Percentiles rank a stretch among this genome's conserved stretches.
These are phyloP conservation scores for Hydrotaea diabolus DNA, from an alignment of 2,888 invertebrate species.

Conservation along the genomic window DNA sequence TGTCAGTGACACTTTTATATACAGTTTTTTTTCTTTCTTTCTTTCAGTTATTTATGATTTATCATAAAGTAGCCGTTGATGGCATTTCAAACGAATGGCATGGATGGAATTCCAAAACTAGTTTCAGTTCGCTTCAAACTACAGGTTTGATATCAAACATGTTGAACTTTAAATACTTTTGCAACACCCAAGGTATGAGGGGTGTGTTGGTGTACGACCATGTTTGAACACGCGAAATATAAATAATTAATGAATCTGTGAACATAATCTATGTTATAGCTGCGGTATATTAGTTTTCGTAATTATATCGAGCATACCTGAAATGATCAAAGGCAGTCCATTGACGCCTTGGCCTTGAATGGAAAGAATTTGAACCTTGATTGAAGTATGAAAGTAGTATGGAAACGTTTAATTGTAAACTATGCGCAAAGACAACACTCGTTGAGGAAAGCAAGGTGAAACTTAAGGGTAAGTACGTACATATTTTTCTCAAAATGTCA, in stretches of 20 bases:
- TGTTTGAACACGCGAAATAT: neutral
- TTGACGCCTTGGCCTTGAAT: too few species aligned
- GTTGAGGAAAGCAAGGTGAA: too few species aligned
- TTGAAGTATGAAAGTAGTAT: too few species aligned
- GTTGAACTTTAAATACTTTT: neutral
- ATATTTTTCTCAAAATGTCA: too few species aligned
- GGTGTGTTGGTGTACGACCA: neutral
- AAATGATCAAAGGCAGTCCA: too few species aligned
- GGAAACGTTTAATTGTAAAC: too few species aligned
- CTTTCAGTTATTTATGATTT: neutral
- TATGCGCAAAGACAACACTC: too few species aligned
- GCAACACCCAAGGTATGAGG: neutral
- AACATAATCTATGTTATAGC: too few species aligned
- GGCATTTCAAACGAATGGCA: constrained; percentile 5
- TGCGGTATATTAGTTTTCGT: too few species aligned
- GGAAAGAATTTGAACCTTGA: too few species aligned
- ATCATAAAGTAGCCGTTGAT: neutral
- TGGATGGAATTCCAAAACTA: constrained; percentile 22
- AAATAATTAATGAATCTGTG: neutral
- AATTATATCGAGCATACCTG: too few species aligned
- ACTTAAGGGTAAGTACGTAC: too few species aligned
- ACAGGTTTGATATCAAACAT: constrained; percentile 19
- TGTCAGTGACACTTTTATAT: neutral
- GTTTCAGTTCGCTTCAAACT: constrained; percentile 1
- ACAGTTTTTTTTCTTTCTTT: neutral